Evolutionary conservation across 2,888 invertebrate species (phyloP).

Genomic region (Cheilosia variabilis): DNA sequence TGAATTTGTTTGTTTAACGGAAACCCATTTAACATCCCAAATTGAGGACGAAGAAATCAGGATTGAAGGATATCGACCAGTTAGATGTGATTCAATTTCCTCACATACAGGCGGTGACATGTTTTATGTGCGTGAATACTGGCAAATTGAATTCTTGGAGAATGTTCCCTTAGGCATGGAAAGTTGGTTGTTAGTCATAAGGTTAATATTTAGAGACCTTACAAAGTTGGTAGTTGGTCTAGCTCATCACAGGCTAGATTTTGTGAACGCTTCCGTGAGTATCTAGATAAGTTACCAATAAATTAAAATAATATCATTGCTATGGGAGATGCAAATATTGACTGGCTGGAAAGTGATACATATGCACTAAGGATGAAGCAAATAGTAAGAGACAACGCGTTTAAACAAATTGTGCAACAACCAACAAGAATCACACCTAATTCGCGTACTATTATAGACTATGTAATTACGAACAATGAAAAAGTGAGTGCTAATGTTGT

Average conservation of each 20-base stretch:
- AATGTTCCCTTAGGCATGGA: conserved; percentile 1
- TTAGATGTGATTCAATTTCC: conserved; percentile 23
- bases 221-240: background rate
- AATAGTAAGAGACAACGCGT: background rate
- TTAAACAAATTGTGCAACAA: background rate
- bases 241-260: background rate
- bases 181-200: background rate
- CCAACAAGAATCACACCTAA: no score
- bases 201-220: background rate
- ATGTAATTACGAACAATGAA: no score
- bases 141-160: background rate
- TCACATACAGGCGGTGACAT: conserved; percentile 17
- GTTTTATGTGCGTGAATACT: background rate
- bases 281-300: no score
- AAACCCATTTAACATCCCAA: conserved; percentile 5
- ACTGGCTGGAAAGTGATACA: no score
- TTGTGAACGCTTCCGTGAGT: no score
- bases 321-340: no score
- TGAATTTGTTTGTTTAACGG: no score
- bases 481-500: no score
- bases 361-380: no score
- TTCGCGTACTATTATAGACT: no score
- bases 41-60: conserved; percentile 19
- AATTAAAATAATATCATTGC: no score
- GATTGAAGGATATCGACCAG: background rate